These are phyloP conservation scores for Trisateles emortualis DNA, from an alignment of 2,888 invertebrate species.

Conservation along the genomic window DNA sequence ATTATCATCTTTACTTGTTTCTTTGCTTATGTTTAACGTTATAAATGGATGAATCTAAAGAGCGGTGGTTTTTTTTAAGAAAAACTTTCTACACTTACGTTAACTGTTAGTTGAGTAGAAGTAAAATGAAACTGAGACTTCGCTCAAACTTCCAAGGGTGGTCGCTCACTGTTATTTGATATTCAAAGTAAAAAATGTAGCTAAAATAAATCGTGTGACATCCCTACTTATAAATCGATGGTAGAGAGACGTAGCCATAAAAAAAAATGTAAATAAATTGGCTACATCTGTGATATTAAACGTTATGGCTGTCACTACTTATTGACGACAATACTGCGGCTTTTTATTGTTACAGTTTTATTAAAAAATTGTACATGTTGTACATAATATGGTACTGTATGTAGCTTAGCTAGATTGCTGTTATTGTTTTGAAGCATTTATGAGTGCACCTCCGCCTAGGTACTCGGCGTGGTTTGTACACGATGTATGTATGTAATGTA, in stretches of 20 bases:
- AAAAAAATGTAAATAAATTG: conserved; percentile 48
- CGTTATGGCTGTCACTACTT: conserved; percentile 51
- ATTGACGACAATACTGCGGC: conserved; percentile 54
- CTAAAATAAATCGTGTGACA: neutral
- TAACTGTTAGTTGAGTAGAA: too few species aligned
- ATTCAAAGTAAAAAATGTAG: neutral
- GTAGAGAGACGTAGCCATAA: conserved; percentile 38
- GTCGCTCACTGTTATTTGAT: too few species aligned
- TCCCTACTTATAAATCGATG: neutral
- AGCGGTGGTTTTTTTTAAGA: too few species aligned
- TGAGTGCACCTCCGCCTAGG: conserved; percentile 64
- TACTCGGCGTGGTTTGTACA: conserved; percentile 72
- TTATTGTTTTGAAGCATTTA: conserved; percentile 69
- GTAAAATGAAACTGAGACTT: too few species aligned
- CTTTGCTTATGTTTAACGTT: too few species aligned
- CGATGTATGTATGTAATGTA: conserved; percentile 73
- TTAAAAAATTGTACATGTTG: conserved; percentile 50
- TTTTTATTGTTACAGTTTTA: conserved; percentile 56
- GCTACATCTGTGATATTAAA: conserved; percentile 72
- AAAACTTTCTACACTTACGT: too few species aligned
- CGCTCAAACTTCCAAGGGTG: too few species aligned
- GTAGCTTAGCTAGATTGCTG: conserved; percentile 68
- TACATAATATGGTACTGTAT: conserved; percentile 48
- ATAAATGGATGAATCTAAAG: too few species aligned
- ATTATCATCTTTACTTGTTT: too few species aligned